Evolutionary conservation across 2,888 invertebrate species (phyloP), one percentile per base, ranked within the genome.

Genomic region (Agonopterix subpropinquella): DNA sequence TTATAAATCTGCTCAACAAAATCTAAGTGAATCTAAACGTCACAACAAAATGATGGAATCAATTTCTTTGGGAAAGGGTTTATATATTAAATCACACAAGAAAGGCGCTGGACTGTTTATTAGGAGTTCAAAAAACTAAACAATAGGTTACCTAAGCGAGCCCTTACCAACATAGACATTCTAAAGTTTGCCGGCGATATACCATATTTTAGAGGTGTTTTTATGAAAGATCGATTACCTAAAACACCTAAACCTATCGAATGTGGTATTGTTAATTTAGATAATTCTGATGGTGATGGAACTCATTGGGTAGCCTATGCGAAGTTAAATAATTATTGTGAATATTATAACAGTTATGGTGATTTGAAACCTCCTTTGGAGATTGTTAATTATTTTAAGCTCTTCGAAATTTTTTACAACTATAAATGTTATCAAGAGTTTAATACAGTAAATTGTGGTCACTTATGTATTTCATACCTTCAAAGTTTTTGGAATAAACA

Each of bases 51-150:
- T 50, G 56, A 74, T 77, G 70, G 77, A 79, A 62, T 56, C 66
- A 43, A 69, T 73, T 43, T 70, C 66, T 28, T 47, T 72, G 15
- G 72, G 74, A 4, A 70, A 67, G 55, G 72, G 72, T 8, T 41
- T 73, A 36, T 63, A 55, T 55, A 49, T 74, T 4, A 65, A 65
- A 54, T 64, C 67, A 45, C 62, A 70, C 47, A 65, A 54, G 47
- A 47, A 53, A 36, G 57, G 57, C 9, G 10, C 11, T 8, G 54
- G 50, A 36, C 41, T 55, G 36, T 53, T 41, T 47, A 2, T 51
- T 3, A 46, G 44, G 3, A 18, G 9, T 36, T 35, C 44, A 57
- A 61, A 62, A 61, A 61, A 67, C 70, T 65, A 15, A 46, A 8
- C 8, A 8, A 41, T n/a, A 41, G 45, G 50, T 47, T 50, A 28